Evolutionary conservation across 2,113 vertebrate genomes (phyloP).

Genomic region (Narcine bancroftii): DNA sequence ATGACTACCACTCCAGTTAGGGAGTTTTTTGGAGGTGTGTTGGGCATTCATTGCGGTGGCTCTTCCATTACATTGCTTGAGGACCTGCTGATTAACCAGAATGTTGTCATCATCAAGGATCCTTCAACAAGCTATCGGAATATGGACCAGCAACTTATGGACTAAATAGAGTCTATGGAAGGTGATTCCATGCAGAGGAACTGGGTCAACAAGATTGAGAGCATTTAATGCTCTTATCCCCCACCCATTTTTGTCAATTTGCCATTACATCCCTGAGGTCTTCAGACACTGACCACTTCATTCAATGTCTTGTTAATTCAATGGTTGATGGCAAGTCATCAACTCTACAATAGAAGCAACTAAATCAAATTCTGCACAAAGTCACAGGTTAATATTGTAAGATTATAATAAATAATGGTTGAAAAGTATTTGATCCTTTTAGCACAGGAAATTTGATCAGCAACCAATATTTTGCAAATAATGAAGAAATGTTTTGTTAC

Average conservation of each 20-base stretch:
- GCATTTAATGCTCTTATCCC: too few species aligned
- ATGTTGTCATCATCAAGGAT: too few species aligned
- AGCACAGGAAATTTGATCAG: background rate
- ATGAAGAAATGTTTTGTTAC: slow-evolving; percentile 16
- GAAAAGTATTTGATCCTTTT: background rate
- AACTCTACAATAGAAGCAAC: background rate
- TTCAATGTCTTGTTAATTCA: background rate
- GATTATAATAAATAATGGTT: background rate
- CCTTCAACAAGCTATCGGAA: too few species aligned
- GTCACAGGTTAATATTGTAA: background rate
- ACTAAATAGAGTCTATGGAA: too few species aligned
- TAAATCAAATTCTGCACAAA: background rate
- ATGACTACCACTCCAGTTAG: too few species aligned
- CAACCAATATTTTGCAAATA: background rate
- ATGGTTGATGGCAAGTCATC: background rate
- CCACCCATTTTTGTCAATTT: background rate
- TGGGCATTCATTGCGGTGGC: too few species aligned
- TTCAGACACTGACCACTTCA: background rate
- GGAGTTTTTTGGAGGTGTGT: too few species aligned
- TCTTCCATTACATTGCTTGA: too few species aligned
- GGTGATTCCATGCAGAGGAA: too few species aligned
- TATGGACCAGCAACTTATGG: too few species aligned
- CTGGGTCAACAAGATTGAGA: too few species aligned
- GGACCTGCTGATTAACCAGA: too few species aligned
- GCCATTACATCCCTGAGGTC: background rate